Percentiles rank a stretch among this genome's conserved stretches.
phyloP scores from a whole-genome alignment of 2,113 vertebrate species.

The Trochalopteron elliotii region DNA sequence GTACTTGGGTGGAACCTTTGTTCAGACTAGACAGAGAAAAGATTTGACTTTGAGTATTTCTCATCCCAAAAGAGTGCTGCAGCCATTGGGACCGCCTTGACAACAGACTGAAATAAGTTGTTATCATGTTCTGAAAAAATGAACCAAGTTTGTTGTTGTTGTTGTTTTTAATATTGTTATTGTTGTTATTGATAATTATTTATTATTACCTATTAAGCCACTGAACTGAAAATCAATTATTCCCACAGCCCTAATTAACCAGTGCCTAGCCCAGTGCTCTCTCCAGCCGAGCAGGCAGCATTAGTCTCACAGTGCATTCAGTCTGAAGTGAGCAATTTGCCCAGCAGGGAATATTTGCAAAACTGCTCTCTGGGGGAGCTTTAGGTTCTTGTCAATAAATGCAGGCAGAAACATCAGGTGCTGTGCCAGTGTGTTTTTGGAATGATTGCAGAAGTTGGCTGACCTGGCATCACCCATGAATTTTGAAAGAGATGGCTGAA shows the following conservation, averaged over 20 bases:
- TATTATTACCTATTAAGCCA: conserved; percentile 16
- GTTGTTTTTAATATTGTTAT: not conserved
- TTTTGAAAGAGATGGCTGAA: not conserved
- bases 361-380: not conserved
- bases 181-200: not conserved
- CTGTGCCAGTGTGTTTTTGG: not conserved
- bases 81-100: not conserved
- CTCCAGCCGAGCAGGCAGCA: not conserved
- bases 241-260: not conserved
- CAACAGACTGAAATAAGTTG: not conserved
- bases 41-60: not conserved
- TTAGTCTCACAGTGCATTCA: not conserved
- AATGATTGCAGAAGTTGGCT: not conserved
- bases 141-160: not conserved
- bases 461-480: not conserved
- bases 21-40: not conserved
- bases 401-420: not conserved
- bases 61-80: not conserved
- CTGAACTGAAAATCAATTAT: not conserved
- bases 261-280: not conserved
- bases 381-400: conserved; percentile 13
- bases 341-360: not conserved
- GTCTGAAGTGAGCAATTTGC: not conserved
- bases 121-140: not conserved
- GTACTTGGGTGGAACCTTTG: not conserved